Conservation (phyloP, 2,888 invertebrate species). For the Chaitophorus viminalis region DNA sequence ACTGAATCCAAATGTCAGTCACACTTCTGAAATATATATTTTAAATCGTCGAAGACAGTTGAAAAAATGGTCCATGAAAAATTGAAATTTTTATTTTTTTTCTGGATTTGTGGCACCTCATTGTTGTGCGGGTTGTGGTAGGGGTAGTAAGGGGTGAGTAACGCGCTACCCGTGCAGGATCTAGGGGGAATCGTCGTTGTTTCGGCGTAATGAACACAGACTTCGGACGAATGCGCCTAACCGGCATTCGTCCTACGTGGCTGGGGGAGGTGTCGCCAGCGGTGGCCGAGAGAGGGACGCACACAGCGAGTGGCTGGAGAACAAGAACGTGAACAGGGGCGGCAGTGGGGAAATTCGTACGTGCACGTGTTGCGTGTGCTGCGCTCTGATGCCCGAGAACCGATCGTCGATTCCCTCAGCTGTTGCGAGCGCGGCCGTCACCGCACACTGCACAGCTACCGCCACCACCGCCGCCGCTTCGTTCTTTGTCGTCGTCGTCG, state of each 20-base stretch:
- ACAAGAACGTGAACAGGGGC: neutral
- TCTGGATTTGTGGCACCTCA: no score
- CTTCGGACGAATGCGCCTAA: neutral
- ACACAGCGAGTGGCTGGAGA: neutral
- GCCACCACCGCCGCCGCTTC: conserved; percentile 11
- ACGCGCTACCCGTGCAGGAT: no score
- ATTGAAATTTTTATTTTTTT: no score
- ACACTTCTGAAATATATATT: no score
- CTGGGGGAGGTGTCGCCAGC: neutral
- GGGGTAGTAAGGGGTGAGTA: no score
- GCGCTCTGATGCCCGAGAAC: conserved; percentile 59
- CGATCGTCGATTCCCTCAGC: conserved; percentile 34
- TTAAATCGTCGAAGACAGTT: no score
- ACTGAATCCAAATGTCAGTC: no score
- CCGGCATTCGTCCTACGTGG: neutral
- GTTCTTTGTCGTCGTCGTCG: conserved; percentile 21
- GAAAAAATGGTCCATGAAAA: no score
- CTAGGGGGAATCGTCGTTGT: neutral
- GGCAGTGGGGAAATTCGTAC: conserved; percentile 23
- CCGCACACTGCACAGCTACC: no score
- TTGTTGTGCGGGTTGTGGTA: no score
- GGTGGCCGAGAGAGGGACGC: neutral
- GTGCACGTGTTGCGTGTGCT: conserved; percentile 61
- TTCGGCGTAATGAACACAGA: neutral
- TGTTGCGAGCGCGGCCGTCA: conserved; percentile 41